Evolutionary conservation across 1,140 invertebrate species (phyloP).

Genomic region (Luehdorfia chinensis): DNA sequence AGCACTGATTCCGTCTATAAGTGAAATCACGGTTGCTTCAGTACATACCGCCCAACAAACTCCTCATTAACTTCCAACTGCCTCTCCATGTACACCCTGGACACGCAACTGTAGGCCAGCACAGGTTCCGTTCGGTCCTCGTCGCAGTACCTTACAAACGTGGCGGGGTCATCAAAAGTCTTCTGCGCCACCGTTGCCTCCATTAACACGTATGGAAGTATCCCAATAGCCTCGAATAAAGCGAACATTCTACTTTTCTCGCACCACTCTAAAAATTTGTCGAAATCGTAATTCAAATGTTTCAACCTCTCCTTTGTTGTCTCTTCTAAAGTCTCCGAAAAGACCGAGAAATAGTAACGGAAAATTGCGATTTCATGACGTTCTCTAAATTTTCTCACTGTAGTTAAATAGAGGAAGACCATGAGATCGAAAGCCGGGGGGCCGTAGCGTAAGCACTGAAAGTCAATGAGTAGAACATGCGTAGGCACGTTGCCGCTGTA

Average conservation of each 20-base stretch:
- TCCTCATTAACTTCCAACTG: constrained; percentile 47
- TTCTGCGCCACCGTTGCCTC: constrained; percentile 35
- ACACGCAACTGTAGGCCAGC: constrained; percentile 28
- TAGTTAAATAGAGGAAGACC: constrained; percentile 57
- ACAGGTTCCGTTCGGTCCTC: constrained; percentile 51
- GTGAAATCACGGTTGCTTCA: constrained; percentile 14
- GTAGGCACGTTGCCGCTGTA: constrained; percentile 48
- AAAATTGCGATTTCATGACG: constrained; percentile 41
- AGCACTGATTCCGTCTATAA: too few species aligned
- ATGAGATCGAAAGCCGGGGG: constrained; percentile 71
- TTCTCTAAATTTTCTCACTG: constrained; percentile 49
- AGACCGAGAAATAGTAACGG: constrained; percentile 51
- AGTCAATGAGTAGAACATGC: constrained; percentile 66
- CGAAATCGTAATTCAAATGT: constrained; percentile 32
- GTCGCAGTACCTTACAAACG: constrained; percentile 29
- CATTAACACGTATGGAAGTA: constrained; percentile 51
- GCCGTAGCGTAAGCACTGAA: constrained; percentile 59
- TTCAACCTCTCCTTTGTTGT: constrained; percentile 33
- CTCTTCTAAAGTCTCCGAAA: constrained; percentile 39
- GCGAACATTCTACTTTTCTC: constrained; percentile 42
- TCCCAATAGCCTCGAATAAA: constrained; percentile 30
- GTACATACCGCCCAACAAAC: constrained; percentile 44
- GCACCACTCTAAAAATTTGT: constrained; percentile 38
- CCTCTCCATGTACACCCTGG: constrained; percentile 27
- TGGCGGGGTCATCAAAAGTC: constrained; percentile 49